Base-by-base conservation (phyloP, 2,797 vertebrate species). In the Spea hammondii region DNA sequence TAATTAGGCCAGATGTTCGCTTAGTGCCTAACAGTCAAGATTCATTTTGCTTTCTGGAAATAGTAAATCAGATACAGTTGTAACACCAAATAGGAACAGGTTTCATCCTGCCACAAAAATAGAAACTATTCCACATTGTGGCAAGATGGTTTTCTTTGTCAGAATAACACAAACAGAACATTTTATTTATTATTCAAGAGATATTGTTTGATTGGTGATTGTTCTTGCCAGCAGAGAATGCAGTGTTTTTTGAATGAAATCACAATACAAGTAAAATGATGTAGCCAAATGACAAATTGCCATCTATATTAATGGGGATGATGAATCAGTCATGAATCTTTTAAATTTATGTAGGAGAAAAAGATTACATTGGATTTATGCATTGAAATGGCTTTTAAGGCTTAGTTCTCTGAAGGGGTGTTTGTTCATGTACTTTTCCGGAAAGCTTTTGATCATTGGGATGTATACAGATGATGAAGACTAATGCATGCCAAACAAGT, bases 1-100 rank as follows among this genome's bases (percentile, higher is more conserved):
- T 67, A 67, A 67, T 67, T 67, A 67, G 48, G 47, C 44, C 65
- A 67, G 11, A 67, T 67, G 65, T 67, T 64, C 17, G 9, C 60
- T 64, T 17, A 17, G 6, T 44, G 32, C 60, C 12, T 5, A 11
- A 8, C 12, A 59, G 57, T 11, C 13, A n/a, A 17, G 60, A 3
- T 11, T 64, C 10, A 6, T 64, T 64, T 11, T 64, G 60, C 17
- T 8, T 57, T 5, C 6, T 44, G 57, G 12, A 12, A 12, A 12
- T 59, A 0, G 8, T 10, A 1, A 59, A 59, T 59, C 57, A 6
- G 12, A 59, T 12, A 59, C 10, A 59, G 57, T 59, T 11, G 12
- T n/a, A 12, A n/a, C 5, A 6, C 10, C 10, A 59, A 59, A 59
- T 53, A 53, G 51, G 10, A 53, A 53, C 51, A 32, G 32, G 32